Base-by-base conservation (phyloP, 2,888 invertebrate species). In the Dryobota labecula region DNA sequence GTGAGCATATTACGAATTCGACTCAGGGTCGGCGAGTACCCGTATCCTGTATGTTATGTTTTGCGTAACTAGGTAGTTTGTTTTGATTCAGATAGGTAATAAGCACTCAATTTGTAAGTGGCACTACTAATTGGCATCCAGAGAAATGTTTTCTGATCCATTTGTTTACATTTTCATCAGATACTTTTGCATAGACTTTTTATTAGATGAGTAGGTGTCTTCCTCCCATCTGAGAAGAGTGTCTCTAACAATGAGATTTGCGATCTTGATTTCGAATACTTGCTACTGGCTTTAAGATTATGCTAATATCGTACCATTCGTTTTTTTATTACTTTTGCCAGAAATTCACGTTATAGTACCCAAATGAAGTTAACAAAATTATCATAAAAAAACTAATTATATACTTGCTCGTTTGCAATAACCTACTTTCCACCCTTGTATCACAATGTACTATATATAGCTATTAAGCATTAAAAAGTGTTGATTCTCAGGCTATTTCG, bases 341-440 rank as follows among this genome's bases (percentile, higher is more conserved):
- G 24, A 64, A 72, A 54, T 33, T 62, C 71, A 33, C 45, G n/a
- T 18, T 33, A 27, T 15, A 27, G 53, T 54, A 54, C 18, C 33
- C 4, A n/a, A 56, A 38, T 41, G 4, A 45, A 58, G 15, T 47
- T 43, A 47, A 27, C 64, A 73, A 70, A 78, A 76, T 76, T 64
- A 76, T 61, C 60, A 76, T 78, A 79, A 54, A 45, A 36, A 51
- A 38, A 13, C 36, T 15, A 61, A 54, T 79, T 79, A n/a, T n/a
- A n/a, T n/a, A n/a, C n/a, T n/a, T n/a, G n/a, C n/a, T n/a, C n/a
- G n/a, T n/a, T n/a, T n/a, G n/a, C n/a, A n/a, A n/a, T n/a, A n/a
- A n/a, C n/a, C n/a, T n/a, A n/a, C n/a, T n/a, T n/a, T n/a, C n/a
- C n/a, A n/a, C n/a, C n/a, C n/a, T n/a, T n/a, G n/a, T n/a, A n/a